These are phyloP conservation scores for Rhinoptilus africanus DNA, from an alignment of 2,113 vertebrate species.

Conservation along the genomic window DNA sequence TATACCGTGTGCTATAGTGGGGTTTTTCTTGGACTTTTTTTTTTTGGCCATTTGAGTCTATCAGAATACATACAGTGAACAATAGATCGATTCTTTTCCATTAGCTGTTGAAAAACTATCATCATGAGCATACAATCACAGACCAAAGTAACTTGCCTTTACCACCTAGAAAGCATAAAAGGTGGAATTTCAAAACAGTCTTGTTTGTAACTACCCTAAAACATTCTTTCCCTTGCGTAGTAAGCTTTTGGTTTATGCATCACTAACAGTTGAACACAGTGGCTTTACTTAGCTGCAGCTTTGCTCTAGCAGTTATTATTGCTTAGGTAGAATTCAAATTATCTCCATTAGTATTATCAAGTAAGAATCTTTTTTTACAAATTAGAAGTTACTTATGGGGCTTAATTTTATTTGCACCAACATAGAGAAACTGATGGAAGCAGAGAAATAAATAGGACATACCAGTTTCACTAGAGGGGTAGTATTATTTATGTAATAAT, in stretches of 20 bases:
- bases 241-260: background rate
- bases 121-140: background rate
- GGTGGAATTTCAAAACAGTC: background rate
- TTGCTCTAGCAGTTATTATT: background rate
- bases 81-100: background rate
- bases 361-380: background rate
- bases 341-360: background rate
- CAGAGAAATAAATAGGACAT: background rate
- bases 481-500: background rate
- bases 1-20: background rate
- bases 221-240: background rate
- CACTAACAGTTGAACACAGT: background rate
- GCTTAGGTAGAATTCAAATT: background rate
- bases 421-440: background rate
- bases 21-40: background rate
- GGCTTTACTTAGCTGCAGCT: background rate
- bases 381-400: background rate
- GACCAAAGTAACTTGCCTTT: background rate
- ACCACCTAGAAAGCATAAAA: background rate
- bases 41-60: background rate
- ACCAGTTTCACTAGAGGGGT: background rate
- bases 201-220: background rate
- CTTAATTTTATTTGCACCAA: background rate
- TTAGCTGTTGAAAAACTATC: background rate
- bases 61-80: background rate